These are phyloP conservation scores for Ecdyonurus torrentis DNA, from an alignment of 2,888 invertebrate species.

Conservation along the genomic window DNA sequence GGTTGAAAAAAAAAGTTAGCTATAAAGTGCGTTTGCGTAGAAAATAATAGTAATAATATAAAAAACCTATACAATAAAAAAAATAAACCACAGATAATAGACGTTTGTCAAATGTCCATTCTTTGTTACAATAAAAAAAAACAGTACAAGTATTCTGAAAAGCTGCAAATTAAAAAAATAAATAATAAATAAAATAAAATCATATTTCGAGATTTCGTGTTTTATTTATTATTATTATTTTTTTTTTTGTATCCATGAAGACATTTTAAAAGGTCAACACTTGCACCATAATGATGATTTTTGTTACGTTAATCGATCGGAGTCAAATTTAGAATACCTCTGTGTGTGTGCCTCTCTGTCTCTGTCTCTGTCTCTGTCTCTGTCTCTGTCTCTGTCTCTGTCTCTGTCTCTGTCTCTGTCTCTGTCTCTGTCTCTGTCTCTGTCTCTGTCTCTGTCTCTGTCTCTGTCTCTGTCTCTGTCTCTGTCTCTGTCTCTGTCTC, in stretches of 20 bases:
- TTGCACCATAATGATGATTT: not conserved
- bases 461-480: not conserved
- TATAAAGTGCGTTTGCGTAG: no score
- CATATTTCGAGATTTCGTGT: no score
- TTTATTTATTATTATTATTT: no score
- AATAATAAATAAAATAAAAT: no score
- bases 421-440: not conserved
- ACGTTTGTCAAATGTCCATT: no score
- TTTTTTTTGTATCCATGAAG: not conserved
- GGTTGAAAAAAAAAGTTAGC: no score
- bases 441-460: not conserved
- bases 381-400: not conserved
- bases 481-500: constrained; percentile 5
- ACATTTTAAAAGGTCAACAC: not conserved
- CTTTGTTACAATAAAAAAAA: no score
- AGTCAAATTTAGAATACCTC: not conserved
- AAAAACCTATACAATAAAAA: no score
- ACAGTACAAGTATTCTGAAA: no score
- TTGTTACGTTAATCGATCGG: not conserved
- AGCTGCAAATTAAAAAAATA: no score
- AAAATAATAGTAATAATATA: no score
- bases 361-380: not conserved
- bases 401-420: not conserved
- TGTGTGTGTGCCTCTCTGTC: not conserved
- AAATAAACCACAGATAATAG: no score